phyloP scores from a whole-genome alignment of 92 coral and sea anemone genomes.

The Galaxea fascicularis region DNA sequence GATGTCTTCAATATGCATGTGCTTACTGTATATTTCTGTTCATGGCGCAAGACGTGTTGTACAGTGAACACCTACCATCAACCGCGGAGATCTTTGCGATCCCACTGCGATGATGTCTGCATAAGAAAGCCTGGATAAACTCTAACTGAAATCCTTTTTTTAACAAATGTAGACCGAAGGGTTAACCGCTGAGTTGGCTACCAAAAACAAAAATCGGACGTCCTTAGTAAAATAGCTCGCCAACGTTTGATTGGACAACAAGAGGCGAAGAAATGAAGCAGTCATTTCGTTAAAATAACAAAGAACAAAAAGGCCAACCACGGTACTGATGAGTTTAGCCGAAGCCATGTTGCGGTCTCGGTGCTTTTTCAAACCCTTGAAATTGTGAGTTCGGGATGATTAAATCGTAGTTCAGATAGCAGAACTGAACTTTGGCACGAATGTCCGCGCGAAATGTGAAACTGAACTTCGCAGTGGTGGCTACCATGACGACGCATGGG shows the following conservation, averaged over 20 bases:
- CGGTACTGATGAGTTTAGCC: slow-evolving; percentile 8
- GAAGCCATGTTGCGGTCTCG: slow-evolving; percentile 14
- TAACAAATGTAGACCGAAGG: no score
- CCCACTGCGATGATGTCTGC: no score
- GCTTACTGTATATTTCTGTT: no score
- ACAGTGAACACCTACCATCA: no score
- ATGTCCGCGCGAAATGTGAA: slow-evolving; percentile 5
- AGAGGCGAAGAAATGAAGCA: slow-evolving; percentile 10
- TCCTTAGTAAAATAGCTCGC: slow-evolving; percentile 22
- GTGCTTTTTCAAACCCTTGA: background rate
- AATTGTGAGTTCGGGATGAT: slow-evolving; percentile 16
- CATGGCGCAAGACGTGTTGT: no score
- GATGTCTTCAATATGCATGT: no score
- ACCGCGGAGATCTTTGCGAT: no score
- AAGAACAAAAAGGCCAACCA: slow-evolving; percentile 20
- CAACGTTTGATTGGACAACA: background rate
- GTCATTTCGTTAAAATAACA: slow-evolving; percentile 20
- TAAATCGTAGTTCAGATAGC: slow-evolving; percentile 13
- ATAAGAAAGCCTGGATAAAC: no score
- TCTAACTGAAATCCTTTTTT: no score
- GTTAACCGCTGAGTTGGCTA: no score
- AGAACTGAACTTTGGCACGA: background rate
- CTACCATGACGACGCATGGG: slow-evolving; percentile 23
- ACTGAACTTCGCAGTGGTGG: background rate
- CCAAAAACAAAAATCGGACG: slow-evolving; percentile 5